These are phyloP conservation scores for Bombus affinis DNA, from an alignment of 1,140 invertebrate species.

Conservation along the genomic window DNA sequence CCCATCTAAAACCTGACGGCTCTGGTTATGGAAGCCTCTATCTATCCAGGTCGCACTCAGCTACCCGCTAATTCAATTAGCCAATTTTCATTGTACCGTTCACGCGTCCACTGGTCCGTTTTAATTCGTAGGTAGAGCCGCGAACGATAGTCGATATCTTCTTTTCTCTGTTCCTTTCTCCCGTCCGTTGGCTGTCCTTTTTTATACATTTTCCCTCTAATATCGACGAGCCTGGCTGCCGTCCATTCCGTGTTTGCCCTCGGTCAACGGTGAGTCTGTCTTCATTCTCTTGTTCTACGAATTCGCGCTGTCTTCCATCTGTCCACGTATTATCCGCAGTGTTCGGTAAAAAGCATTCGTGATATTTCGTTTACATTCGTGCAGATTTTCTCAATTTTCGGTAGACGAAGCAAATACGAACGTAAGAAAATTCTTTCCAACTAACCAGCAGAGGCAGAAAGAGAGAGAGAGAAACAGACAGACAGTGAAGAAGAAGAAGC, in stretches of 20 bases:
- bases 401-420: too few species aligned
- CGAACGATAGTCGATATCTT: conserved; percentile 42
- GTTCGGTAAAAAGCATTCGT: background rate
- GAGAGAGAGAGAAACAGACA: too few species aligned
- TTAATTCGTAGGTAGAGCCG: conserved; percentile 58
- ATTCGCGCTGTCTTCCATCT: background rate
- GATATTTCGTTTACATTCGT: background rate
- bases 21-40: conserved; percentile 4
- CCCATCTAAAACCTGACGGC: conserved; percentile 6
- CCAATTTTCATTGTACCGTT: conserved; percentile 47
- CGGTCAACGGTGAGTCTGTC: conserved; percentile 8
- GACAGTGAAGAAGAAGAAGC: too few species aligned
- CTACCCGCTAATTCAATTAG: conserved; percentile 37
- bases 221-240: background rate
- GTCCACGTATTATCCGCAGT: background rate
- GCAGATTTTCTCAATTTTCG: background rate
- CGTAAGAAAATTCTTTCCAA: background rate
- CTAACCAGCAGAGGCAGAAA: background rate
- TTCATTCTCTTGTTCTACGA: too few species aligned
- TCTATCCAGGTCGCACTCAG: conserved; percentile 6
- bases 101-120: conserved; percentile 58
- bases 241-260: conserved; percentile 33
- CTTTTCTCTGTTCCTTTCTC: too few species aligned
- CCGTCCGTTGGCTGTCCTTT: conserved; percentile 6
- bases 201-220: conserved; percentile 15